These are phyloP conservation scores for Mareca strepera DNA, from an alignment of 2,797 vertebrate species.

Conservation along the genomic window DNA sequence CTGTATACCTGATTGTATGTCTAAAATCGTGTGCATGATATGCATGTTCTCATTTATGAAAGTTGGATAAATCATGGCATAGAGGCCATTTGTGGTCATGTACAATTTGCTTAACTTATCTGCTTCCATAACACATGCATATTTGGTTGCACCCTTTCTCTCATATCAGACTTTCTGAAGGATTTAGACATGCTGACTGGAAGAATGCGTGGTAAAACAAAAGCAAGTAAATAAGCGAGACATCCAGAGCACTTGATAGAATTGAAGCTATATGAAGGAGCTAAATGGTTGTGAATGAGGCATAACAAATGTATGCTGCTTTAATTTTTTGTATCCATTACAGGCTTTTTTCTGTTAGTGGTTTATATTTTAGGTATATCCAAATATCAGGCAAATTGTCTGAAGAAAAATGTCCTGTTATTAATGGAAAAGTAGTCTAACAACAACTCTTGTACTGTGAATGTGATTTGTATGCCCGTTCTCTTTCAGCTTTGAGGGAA, in stretches of 20 bases:
- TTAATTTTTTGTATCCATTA: neutral
- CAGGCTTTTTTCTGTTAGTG: neutral
- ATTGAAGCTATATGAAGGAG: neutral
- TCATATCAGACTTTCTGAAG: no score
- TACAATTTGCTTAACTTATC: neutral
- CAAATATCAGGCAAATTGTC: neutral
- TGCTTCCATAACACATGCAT: neutral
- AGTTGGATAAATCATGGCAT: neutral
- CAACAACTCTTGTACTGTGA: neutral
- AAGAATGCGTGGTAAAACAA: neutral
- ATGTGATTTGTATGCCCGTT: neutral
- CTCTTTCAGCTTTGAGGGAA: neutral
- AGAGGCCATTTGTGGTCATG: neutral
- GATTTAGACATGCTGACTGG: neutral
- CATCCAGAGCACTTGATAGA: neutral
- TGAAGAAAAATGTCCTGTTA: neutral
- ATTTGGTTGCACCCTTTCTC: neutral
- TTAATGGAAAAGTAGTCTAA: neutral
- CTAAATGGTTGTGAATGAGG: neutral
- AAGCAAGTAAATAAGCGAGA: neutral
- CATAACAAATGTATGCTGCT: neutral
- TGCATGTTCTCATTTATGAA: neutral
- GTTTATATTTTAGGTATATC: neutral
- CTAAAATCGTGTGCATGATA: neutral
- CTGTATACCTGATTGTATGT: neutral